phyloP scores from a whole-genome alignment of 2,113 vertebrate species.

The Chamaea fasciata region DNA sequence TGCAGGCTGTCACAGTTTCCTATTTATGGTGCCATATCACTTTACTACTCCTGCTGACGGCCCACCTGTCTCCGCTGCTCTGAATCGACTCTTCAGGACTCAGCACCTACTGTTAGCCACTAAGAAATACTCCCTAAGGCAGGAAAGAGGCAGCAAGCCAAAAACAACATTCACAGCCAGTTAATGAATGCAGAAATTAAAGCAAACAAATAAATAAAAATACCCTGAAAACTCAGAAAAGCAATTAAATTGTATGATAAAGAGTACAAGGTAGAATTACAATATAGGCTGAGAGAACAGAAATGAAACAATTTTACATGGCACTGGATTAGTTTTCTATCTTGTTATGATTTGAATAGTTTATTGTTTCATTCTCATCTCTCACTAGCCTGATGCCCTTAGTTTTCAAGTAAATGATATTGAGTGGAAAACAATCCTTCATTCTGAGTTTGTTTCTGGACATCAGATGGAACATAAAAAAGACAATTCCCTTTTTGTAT shows the following conservation, averaged over 20 bases:
- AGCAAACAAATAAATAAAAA: neutral
- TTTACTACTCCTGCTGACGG: neutral
- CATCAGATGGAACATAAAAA: neutral
- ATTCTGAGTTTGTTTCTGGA: neutral
- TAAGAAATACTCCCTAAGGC: slow-evolving; percentile 5
- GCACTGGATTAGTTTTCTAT: neutral
- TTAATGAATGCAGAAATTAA: slow-evolving; percentile 3
- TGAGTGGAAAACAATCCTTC: neutral
- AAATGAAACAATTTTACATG: neutral
- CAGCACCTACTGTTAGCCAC: slow-evolving; percentile 11
- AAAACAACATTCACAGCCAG: neutral
- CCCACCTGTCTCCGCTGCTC: neutral
- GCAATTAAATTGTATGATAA: neutral
- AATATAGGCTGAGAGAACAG: neutral
- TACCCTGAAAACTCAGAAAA: neutral
- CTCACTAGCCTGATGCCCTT: neutral
- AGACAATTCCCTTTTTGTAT: neutral
- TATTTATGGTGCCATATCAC: neutral
- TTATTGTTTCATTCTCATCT: neutral
- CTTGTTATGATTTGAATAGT: neutral
- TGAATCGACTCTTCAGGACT: neutral
- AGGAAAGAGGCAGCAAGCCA: slow-evolving; percentile 3
- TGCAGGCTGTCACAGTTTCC: neutral
- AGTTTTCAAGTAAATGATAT: neutral
- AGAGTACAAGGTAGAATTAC: neutral